phyloP scores from a whole-genome alignment of 2,113 vertebrate genomes.

The Syngnathus typhle region DNA sequence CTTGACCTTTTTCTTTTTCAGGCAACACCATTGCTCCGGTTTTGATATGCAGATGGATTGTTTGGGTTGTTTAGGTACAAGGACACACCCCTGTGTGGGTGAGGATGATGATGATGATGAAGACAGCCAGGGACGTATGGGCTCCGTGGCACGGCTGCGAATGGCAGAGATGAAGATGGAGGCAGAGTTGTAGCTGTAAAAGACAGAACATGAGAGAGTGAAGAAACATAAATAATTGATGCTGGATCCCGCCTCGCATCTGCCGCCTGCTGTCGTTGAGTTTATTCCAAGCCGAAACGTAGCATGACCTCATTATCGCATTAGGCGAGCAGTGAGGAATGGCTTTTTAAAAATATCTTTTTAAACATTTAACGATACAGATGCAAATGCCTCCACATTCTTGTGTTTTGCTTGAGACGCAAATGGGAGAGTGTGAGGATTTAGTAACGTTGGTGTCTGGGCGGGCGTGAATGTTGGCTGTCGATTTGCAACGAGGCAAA shows the following conservation, averaged over 20 bases:
- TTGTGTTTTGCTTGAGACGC: not conserved
- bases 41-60: slow-evolving; percentile 42
- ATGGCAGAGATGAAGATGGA: slow-evolving; percentile 37
- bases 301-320: slow-evolving; percentile 56
- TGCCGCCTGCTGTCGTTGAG: slow-evolving; percentile 48
- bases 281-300: slow-evolving; percentile 50
- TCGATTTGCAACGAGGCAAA: not conserved
- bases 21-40: slow-evolving; percentile 21
- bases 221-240: slow-evolving; percentile 64
- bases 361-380: slow-evolving; percentile 29
- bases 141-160: slow-evolving; percentile 5
- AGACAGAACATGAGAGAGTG: slow-evolving; percentile 40
- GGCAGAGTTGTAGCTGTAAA: slow-evolving; percentile 45
- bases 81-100: slow-evolving; percentile 19
- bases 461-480: not conserved
- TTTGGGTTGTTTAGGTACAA: slow-evolving; percentile 18
- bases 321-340: slow-evolving; percentile 35
- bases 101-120: slow-evolving; percentile 9
- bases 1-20: slow-evolving; percentile 29
- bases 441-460: not conserved
- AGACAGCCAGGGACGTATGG: slow-evolving; percentile 7
- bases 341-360: slow-evolving; percentile 26
- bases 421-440: not conserved
- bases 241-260: slow-evolving; percentile 58
- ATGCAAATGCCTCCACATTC: slow-evolving; percentile 26